phyloP scores from a whole-genome alignment of 2,797 vertebrate genomes.

The Hipposideros larvatus region DNA sequence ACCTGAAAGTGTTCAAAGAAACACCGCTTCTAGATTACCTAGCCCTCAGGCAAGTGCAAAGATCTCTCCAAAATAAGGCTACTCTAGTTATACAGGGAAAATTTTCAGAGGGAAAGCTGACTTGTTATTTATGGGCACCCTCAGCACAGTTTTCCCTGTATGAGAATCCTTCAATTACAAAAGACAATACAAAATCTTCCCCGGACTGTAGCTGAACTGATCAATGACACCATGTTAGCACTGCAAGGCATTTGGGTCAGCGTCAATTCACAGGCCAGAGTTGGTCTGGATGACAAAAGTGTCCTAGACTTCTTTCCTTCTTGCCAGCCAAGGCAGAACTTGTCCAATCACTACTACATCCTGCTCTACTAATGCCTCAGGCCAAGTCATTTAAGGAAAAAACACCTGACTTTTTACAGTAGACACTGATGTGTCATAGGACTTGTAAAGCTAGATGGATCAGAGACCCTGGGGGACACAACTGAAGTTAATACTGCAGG shows the following conservation, averaged over 20 bases:
- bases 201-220: not conserved
- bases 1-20: not conserved
- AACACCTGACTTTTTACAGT: not conserved
- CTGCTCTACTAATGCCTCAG: not conserved
- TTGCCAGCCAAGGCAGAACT: not conserved
- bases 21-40: not conserved
- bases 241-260: not conserved
- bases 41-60: not conserved
- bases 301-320: not conserved
- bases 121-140: not conserved
- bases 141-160: not conserved
- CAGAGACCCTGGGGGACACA: not conserved
- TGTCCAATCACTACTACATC: not conserved
- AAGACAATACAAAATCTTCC: not conserved
- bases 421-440: not conserved
- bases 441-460: not conserved
- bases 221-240: not conserved
- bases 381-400: conserved; percentile 46
- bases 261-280: not conserved
- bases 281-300: not conserved
- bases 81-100: not conserved
- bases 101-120: not conserved
- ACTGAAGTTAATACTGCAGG: not conserved
- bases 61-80: conserved; percentile 20
- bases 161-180: conserved; percentile 11